Percentiles rank a stretch among this genome's conserved stretches.
Evolutionary conservation across 1,140 invertebrate species (phyloP).

Genomic region (Wasmannia auropunctata): DNA sequence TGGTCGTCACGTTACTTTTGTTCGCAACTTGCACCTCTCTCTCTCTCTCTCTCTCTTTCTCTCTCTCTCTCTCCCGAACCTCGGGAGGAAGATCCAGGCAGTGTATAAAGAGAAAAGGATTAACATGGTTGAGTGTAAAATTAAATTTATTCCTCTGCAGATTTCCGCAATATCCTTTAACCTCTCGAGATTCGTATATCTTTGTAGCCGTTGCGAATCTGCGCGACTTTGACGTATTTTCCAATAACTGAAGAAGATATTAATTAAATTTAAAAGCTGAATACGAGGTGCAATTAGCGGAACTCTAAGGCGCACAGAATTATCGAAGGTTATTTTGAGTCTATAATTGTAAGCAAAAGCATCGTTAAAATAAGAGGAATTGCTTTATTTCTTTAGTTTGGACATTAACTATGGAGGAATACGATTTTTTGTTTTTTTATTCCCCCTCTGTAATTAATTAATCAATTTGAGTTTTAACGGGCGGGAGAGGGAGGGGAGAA

Average conservation of each 20-base stretch:
- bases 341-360: slow-evolving; percentile 15
- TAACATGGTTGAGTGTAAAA: slow-evolving; percentile 75
- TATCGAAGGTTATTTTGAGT: slow-evolving; percentile 21
- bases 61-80: background rate
- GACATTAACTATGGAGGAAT: background rate
- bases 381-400: background rate
- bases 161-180: slow-evolving; percentile 74
- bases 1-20: slow-evolving; percentile 6
- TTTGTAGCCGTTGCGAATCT: background rate
- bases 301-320: background rate
- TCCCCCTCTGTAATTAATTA: slow-evolving; percentile 13
- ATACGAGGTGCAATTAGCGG: background rate
- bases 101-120: slow-evolving; percentile 68
- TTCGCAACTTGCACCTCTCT: slow-evolving; percentile 7
- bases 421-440: slow-evolving; percentile 3
- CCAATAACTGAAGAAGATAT: slow-evolving; percentile 65
- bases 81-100: background rate
- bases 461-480: slow-evolving; percentile 25
- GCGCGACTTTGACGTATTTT: slow-evolving; percentile 61
- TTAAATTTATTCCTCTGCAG: slow-evolving; percentile 76
- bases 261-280: slow-evolving; percentile 70
- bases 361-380: background rate
- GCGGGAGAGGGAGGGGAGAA: too few species aligned
- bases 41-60: background rate
- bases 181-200: slow-evolving; percentile 61